These are phyloP conservation scores for Drosophila dives DNA, from an alignment of 2,888 invertebrate genomes.

Conservation along the genomic window DNA sequence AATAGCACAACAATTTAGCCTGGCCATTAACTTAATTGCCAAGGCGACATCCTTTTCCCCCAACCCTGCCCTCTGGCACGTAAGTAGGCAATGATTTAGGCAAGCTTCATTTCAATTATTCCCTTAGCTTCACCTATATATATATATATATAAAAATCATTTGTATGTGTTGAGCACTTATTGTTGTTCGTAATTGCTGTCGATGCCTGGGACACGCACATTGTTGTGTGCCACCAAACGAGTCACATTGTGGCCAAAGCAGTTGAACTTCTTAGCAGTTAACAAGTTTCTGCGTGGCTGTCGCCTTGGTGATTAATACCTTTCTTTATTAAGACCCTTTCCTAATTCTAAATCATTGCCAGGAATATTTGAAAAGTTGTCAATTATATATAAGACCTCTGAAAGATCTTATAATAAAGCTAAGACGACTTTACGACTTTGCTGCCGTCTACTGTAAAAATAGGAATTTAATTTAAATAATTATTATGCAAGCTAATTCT, in stretches of 20 bases:
- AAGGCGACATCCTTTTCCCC: neutral
- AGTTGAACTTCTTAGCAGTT: neutral
- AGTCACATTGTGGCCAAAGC: constrained; percentile 18
- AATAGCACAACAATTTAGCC: constrained; percentile 10
- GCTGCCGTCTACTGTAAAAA: neutral
- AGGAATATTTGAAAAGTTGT: neutral
- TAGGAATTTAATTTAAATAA: neutral
- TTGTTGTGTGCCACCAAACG: constrained; percentile 12
- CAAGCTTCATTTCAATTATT: constrained; percentile 44
- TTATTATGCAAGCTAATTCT: neutral
- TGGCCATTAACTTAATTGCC: constrained; percentile 53
- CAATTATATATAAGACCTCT: neutral
- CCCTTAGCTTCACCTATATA: constrained; percentile 8
- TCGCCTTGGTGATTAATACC: neutral
- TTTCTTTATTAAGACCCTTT: neutral
- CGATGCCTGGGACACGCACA: constrained; percentile 36
- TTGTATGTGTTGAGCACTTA: constrained; percentile 18
- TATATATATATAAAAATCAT: neutral
- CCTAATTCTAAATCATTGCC: neutral
- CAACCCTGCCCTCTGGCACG: neutral
- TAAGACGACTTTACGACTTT: neutral
- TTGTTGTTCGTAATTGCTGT: constrained; percentile 32
- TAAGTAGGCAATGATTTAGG: constrained; percentile 55
- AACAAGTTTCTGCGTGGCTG: neutral
- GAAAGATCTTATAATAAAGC: neutral